Evolutionary conservation across 2,888 invertebrate genomes (phyloP), one percentile per base, ranked within the genome.

Genomic region (Archips crataeganus): DNA sequence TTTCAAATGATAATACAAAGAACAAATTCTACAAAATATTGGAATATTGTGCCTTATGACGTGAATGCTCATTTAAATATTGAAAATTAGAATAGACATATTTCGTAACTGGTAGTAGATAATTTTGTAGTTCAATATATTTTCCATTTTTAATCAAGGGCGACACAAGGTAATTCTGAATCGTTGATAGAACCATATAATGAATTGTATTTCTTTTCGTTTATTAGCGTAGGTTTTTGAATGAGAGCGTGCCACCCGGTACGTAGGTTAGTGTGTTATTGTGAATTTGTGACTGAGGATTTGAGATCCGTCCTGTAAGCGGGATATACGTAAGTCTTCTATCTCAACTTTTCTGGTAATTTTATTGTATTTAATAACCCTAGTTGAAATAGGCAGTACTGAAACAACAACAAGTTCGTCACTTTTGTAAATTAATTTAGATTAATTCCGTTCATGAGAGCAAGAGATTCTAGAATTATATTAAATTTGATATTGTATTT

Each of bases 401-500:
- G 81, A 84, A 86, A 83, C 83, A 79, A 83, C 83, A 79, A 81
- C 81, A 81, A 84, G 80, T 81, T 82, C 74, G 79, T 77, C 81
- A 77, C 81, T 82, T 82, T 84, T 89, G 88, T 90, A 89, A 84
- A 89, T 85, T 82, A 84, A 81, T 86, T 77, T 87, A 85, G 84
- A 81, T 76, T 85, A 59, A 63, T 71, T 54, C 73, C 69, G 60
- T 74, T 74, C 69, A 69, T 63, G 71, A 70, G 76, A 76, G 74
- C 65, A 78, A 78, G 79, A 77, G 82, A 83, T 84, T 81, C 78
- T 81, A 85, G 86, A 85, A 82, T 82, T 88, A 87, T 86, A 87
- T 86, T 85, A 85, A 85, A 87, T 81, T 87, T 83, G 83, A 86
- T 89, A 81, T 85, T 93, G 90, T 94, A 93, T 93, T 93, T 92